Evolutionary conservation across 2,113 vertebrate genomes (phyloP).

Genomic region (Anhinga rufa): DNA sequence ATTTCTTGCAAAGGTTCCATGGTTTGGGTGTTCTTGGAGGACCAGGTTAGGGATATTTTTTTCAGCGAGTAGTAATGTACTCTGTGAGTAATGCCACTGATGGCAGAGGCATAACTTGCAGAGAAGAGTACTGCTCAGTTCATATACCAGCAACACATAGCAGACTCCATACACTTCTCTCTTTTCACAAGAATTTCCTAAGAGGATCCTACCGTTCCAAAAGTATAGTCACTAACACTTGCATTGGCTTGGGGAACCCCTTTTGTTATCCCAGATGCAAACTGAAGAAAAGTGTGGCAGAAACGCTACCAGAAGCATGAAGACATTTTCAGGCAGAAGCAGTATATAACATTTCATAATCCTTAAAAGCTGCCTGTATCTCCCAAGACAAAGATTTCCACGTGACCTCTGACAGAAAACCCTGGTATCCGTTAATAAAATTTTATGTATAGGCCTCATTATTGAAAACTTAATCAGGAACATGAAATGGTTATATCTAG

Average conservation of each 20-base stretch:
- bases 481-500: slow-evolving; percentile 32
- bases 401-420: neutral
- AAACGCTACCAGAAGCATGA: neutral
- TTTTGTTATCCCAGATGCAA: neutral
- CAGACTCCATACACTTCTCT: neutral
- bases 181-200: neutral
- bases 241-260: neutral
- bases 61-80: neutral
- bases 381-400: neutral
- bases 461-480: neutral
- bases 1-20: neutral
- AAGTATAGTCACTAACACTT: slow-evolving; percentile 12
- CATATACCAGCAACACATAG: neutral
- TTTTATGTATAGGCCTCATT: neutral
- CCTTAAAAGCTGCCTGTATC: neutral
- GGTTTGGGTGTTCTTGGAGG: neutral
- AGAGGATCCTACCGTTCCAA: neutral
- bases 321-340: neutral
- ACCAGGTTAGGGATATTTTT: neutral
- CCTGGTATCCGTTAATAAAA: neutral
- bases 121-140: neutral
- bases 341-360: slow-evolving; percentile 4
- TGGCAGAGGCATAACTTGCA: neutral
- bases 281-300: neutral
- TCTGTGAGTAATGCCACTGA: neutral